Evolutionary conservation across 2,113 vertebrate species (phyloP).

Genomic region (Elaphurus davidianus): DNA sequence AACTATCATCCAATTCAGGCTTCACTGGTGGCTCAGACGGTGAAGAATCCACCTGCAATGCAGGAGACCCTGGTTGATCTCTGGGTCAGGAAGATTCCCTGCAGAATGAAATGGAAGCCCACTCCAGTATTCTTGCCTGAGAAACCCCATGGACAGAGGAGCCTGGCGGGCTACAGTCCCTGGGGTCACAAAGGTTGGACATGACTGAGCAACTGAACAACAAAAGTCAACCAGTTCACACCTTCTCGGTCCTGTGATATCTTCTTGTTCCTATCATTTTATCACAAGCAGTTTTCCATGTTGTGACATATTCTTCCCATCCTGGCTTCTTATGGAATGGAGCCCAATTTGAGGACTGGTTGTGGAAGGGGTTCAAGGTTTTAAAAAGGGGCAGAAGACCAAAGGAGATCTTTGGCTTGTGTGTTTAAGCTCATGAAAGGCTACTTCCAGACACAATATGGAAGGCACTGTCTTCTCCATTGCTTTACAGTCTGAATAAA

Average conservation of each 20-base stretch:
- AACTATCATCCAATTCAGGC: background rate
- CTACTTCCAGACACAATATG: slow-evolving; percentile 37
- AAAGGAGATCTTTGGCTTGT: background rate
- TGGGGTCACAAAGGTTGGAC: background rate
- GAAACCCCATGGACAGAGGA: background rate
- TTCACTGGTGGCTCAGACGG: background rate
- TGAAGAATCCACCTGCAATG: background rate
- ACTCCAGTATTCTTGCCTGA: background rate
- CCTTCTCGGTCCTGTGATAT: background rate
- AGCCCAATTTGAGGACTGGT: background rate
- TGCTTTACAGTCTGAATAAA: slow-evolving; percentile 43
- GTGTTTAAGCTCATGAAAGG: background rate
- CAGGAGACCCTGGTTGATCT: background rate
- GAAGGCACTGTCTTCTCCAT: background rate
- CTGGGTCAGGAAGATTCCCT: background rate
- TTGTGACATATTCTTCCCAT: background rate
- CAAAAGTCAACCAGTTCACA: background rate
- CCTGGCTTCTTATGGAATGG: background rate
- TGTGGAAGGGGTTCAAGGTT: background rate
- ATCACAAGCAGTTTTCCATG: background rate
- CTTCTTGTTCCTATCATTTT: background rate
- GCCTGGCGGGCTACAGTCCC: background rate
- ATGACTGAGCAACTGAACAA: background rate
- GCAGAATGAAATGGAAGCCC: background rate
- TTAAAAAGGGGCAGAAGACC: background rate